Base-by-base conservation (phyloP, 2,797 vertebrate genomes). In the Scleropages formosus region DNA sequence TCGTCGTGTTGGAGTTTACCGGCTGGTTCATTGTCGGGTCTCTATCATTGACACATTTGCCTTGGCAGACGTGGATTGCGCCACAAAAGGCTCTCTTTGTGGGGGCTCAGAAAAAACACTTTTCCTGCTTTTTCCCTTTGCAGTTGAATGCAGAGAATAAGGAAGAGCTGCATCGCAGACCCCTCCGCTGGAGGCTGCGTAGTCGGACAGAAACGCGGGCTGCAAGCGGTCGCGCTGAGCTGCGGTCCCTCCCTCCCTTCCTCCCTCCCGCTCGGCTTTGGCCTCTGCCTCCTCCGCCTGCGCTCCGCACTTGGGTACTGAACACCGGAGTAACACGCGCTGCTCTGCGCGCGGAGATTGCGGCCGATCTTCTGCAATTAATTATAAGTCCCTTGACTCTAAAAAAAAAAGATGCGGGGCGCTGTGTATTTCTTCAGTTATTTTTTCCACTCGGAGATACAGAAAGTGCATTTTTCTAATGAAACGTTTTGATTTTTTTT, bases 121-220 rank as follows among this genome's bases (percentile, higher is more conserved):
- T 76, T 74, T 8, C 24, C 53, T 27, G 76, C 53, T 69, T 78
- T 77, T 82, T 83, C 70, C 77, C 82, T 85, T 85, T 85, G 81
- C 85, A 73, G 78, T 80, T 75, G 58, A 78, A 82, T 75, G 81
- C 79, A 80, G 46, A 75, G 78, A 65, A 8, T 75, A 65, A 47
- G 80, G 80, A 80, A 84, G 81, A 66, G 69, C 80, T 73, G 70
- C 80, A 84, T 86, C 84, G 86, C 78, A 79, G 82, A 87, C 88
- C 85, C 84, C 84, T 87, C 82, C 79, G 79, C 78, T 82, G 73
- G 16, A 68, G 84, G 84, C 81, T 77, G 76, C 80, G 61, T 80
- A 73, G 66, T 76, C 31, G 31, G 31, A 39, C 6, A 31, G 24
- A 7, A 61, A 56, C 67, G 66, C 59, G 27, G 82, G 12, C 53